Evolutionary conservation across 2,113 vertebrate genomes (phyloP), one percentile per base, ranked within the genome.

Genomic region (Donacobius atricapilla): DNA sequence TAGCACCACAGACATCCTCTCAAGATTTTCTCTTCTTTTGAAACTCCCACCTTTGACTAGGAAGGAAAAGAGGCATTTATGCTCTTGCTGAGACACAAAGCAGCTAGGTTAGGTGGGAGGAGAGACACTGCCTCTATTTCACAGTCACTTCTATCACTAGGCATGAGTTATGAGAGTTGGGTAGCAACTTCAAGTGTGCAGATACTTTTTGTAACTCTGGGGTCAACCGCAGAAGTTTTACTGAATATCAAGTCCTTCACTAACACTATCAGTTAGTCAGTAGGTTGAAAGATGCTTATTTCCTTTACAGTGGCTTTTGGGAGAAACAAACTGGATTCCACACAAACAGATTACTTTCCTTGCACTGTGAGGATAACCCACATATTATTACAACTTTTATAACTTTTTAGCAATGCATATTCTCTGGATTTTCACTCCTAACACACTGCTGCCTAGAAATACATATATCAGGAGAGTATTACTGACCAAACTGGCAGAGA

Each of bases 61-160:
- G 84, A 93, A 87, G 91, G 82, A 94, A 97, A 92, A 91, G 93
- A 92, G 37, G 31, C n/a, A 61, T 87, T 89, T 89, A 68, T 72
- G 53, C 42, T 86, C 96, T 96, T 96, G 94, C 94, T 96, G 96
- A 96, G 95, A 79, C 78, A 94, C 84, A 97, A 96, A 96, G 94
- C 48, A 94, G 37, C 77, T 85, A 70, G 70, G 84, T 92, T 96
- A 91, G 81, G 66, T 76, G 91, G 89, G 92, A 96, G 93, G 89
- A 93, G 77, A 82, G 77, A 69, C 65, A 57, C 56, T 83, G 33
- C 37, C 65, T 71, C 61, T 93, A 28, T 68, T 92, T 79, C 78
- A 93, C 78, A 91, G 84, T 65, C 81, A 89, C 87, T 89, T 94
- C 91, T 96, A 57, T 94, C 83, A 80, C 77, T 89, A 87, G 37